Conservation (phyloP, 2,113 vertebrate species). For the Grantiella picta region DNA sequence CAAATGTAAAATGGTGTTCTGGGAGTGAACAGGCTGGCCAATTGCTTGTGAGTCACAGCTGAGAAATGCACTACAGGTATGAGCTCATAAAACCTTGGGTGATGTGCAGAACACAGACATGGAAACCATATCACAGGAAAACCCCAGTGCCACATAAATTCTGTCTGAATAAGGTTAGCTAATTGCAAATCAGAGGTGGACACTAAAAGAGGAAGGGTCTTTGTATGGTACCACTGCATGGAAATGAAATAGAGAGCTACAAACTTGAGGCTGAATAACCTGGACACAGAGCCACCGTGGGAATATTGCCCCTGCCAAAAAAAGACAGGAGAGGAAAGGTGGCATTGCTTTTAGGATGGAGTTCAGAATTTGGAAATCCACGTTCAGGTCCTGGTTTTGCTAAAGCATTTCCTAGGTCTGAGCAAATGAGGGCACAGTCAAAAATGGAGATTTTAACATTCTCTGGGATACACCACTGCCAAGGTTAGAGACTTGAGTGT, state of each 20-base stretch:
- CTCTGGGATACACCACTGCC: neutral
- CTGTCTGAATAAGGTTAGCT: neutral
- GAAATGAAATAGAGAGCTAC: neutral
- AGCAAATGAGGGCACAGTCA: neutral
- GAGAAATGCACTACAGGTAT: conserved; percentile 46
- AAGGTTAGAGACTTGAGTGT: neutral
- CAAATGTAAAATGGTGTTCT: conserved; percentile 4
- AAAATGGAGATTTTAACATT: neutral
- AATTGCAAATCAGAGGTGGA: conserved; percentile 8
- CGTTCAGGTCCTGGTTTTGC: neutral
- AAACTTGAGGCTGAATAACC: neutral
- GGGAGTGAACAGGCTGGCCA: neutral
- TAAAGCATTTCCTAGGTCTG: neutral
- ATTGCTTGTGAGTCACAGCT: neutral
- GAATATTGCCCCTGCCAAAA: neutral
- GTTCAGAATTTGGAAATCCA: neutral
- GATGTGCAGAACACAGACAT: neutral
- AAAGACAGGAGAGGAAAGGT: neutral
- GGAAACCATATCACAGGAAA: neutral
- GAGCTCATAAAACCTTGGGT: conserved; percentile 17
- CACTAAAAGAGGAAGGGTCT: neutral
- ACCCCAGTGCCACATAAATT: conserved; percentile 9
- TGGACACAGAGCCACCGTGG: neutral
- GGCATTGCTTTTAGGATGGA: neutral
- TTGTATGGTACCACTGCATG: neutral